phyloP scores from a whole-genome alignment of 2,888 invertebrate genomes.

The Cinara cedri region DNA sequence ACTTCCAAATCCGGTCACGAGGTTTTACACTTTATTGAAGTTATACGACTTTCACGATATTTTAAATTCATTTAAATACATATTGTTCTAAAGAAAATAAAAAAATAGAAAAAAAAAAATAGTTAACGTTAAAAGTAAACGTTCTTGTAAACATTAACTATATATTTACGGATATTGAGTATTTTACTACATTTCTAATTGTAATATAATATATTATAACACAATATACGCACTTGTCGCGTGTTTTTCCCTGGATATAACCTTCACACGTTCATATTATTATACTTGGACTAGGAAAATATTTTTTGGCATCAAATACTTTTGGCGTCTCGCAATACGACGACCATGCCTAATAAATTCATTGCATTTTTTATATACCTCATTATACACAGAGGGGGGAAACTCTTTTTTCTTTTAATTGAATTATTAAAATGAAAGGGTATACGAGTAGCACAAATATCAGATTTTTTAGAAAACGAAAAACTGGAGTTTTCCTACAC shows the following conservation, averaged over 20 bases:
- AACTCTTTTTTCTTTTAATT: too few relatives aligned
- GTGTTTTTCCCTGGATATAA: not conserved
- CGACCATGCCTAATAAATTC: slow-evolving; percentile 22
- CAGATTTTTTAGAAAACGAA: too few relatives aligned
- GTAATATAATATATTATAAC: not conserved
- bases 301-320: slow-evolving; percentile 19
- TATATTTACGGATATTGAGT: not conserved
- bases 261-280: not conserved
- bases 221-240: not conserved
- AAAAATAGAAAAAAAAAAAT: too few relatives aligned
- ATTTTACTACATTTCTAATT: not conserved
- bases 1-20: too few relatives aligned
- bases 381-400: slow-evolving; percentile 18
- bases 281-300: not conserved
- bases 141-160: too few relatives aligned
- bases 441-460: too few relatives aligned
- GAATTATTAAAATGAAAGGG: too few relatives aligned
- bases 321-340: slow-evolving; percentile 16
- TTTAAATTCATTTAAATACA: too few relatives aligned
- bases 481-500: too few relatives aligned
- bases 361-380: slow-evolving; percentile 40
- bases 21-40: too few relatives aligned
- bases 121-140: too few relatives aligned
- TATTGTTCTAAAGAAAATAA: not conserved
- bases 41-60: too few relatives aligned